Conservation (phyloP, 2,113 vertebrate species). For the Erpornis zantholeuca region DNA sequence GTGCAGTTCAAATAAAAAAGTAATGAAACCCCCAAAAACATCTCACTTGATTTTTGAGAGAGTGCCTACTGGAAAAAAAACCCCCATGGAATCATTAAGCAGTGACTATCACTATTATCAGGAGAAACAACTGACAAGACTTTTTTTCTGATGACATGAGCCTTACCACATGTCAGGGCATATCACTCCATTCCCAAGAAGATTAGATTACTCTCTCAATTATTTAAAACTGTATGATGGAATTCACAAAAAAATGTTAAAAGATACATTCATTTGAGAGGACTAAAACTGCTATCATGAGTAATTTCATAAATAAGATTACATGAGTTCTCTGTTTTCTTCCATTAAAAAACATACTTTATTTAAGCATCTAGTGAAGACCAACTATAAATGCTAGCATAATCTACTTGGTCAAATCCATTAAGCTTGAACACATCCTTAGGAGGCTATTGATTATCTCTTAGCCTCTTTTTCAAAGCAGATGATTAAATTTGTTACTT, state of each 20-base stretch:
- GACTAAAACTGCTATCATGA: background rate
- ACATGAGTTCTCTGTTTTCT: background rate
- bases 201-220: background rate
- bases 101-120: background rate
- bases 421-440: background rate
- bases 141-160: background rate
- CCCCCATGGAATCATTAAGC: background rate
- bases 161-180: background rate
- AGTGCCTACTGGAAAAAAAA: background rate
- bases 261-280: background rate
- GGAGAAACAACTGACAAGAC: background rate
- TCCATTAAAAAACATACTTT: background rate
- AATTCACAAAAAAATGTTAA: background rate
- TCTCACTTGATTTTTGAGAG: background rate
- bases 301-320: background rate
- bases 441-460: constrained; percentile 28
- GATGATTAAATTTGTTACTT: background rate
- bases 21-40: background rate
- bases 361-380: background rate
- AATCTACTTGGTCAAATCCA: background rate
- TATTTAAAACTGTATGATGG: background rate
- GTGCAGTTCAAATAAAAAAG: background rate
- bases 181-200: background rate
- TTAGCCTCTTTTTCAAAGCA: constrained; percentile 6
- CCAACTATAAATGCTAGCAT: background rate